Evolutionary conservation across 2,888 invertebrate species (phyloP), one percentile per base, ranked within the genome.

Genomic region (Ctenicera cuprea): DNA sequence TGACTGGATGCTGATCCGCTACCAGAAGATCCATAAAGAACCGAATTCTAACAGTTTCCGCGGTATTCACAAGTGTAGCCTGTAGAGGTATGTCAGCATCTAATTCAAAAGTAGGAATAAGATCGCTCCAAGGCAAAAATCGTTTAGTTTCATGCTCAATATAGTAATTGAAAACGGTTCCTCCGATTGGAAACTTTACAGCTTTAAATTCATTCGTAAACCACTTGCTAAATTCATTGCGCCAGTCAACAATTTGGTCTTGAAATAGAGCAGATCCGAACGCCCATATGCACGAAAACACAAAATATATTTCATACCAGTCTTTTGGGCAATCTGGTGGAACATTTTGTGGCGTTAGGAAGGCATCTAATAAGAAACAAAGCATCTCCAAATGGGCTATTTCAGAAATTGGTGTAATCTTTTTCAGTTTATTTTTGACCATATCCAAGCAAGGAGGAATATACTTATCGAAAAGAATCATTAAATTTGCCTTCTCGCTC

Each of bases 211-310:
- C 98, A 77, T 93, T 94, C 18, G 91, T 89, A 90, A 97, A 98
- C 97, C 97, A 98, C 86, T 97, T 97, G 83, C 94, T 95, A 86
- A 98, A 98, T 84, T 98, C 98, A 79, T 94, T 94, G 50, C 97
- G 91, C 93, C 97, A 96, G 85, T 98, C 97, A 3, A 94, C 90
- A 48, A 96, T 88, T 89, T 97, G 94, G 88, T 97, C 97, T 89
- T 96, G 96, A 86, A 95, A 97, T 71, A 95, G 90, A 0, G 94
- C 92, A 0, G 97, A 96, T 0, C 98, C 98, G 83, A 98, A 98
- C 0, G 97, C 96, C 97, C 98, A 98, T 22, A 97, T 91, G 67
- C 93, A 90, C 33, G 94, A 92, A 85, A 97, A 98, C 0, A 93
- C 96, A 87, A 98, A 98, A 86, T 97, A 98, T 8, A 94, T 92